Base-by-base conservation (phyloP, 2,888 invertebrate species). In the Cryptus viduatorius region DNA sequence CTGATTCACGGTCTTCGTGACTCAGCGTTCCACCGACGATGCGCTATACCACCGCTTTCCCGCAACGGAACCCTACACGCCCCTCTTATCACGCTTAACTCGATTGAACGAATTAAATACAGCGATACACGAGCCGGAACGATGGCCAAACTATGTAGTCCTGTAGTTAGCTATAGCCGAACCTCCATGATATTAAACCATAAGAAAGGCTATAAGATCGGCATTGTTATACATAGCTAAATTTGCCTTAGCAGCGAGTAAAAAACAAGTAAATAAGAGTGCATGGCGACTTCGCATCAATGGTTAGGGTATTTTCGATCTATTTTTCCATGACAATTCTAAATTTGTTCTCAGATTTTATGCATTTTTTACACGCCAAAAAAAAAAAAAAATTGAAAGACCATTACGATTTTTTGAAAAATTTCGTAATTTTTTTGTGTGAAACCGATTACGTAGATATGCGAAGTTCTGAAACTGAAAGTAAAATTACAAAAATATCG, bases 71-170 rank as follows among this genome's bases (percentile, higher is more conserved):
- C 76, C 44, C 69, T 37, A 69, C 56, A 71, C 76, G 65, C 53
- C 65, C 71, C 71, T 82, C 87, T 90, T 88, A 89, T 90, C 90
- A 84, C 82, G 80, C 81, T 86, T 87, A 89, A 89, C 86, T 82
- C 85, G 86, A 90, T 90, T 88, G 87, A 82, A 87, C 87, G 90
- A 89, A 90, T 90, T 89, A 89, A 90, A 87, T 87, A 79, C 76
- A 81, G 69, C 84, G 82, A 67, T 85, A 10, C 53, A 65, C 16
- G 42, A 42, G 42, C 42, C 42, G 65, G 65, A 42, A 65, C 65
- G 65, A 65, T 42, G 42, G 16, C 16, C 65, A n/a, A 65, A 61
- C 14, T 61, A 10, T 14, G 29, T 61, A 14, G 31, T 61, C 59
- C 59, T 31, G 59, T 29, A 14, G 31, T 31, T 29, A 0, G n/a